Base-by-base conservation (phyloP, 2,888 invertebrate genomes). In the Meandrusa payeni region DNA sequence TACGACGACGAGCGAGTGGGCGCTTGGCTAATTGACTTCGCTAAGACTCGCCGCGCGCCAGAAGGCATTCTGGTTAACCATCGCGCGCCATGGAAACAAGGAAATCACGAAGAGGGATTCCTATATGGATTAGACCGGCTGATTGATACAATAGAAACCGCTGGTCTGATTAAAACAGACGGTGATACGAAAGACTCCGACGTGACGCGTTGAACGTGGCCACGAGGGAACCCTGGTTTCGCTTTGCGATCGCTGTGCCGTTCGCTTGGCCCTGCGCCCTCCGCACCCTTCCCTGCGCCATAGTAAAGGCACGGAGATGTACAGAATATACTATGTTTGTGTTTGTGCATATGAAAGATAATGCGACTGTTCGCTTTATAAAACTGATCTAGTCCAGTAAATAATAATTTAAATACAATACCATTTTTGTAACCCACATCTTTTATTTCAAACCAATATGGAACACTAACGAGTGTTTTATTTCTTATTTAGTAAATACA, bases 91-190 rank as follows among this genome's bases (percentile, higher is more conserved):
- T 99, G 98, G 99, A 72, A 90, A 47, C 93, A 95, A 54, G 98
- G 98, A n/a, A 99, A 98, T 75, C 95, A 96, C 68, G 98, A 99
- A 76, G 98, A 99, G 76, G 99, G 99, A 3, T 94, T 97, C 62
- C 90, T 99, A 12, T 93, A 91, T 57, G 99, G 99, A 41, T 89
- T 99, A 59, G 98, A 98, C 81, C 94, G 95, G 77, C 91, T 99
- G 50, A 96, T 98, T 61, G 89, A 91, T 61, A 94, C 79, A 19
- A 78, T 87, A 74, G 87, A 87, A 59, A 73, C 70, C 17, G 82
- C 82, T 15, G 69, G 65, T 46, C 55, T 72, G 41, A 59, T 69
- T 3, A 52, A 59, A 37, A 63, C 64, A 45, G 57, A 63, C 41
- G 69, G 67, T 47, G 63, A 66, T 31, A 55, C 63, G 24, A 60